These are phyloP conservation scores for Hephaestus fuliginosus DNA, from an alignment of 2,797 vertebrate species.

Conservation along the genomic window DNA sequence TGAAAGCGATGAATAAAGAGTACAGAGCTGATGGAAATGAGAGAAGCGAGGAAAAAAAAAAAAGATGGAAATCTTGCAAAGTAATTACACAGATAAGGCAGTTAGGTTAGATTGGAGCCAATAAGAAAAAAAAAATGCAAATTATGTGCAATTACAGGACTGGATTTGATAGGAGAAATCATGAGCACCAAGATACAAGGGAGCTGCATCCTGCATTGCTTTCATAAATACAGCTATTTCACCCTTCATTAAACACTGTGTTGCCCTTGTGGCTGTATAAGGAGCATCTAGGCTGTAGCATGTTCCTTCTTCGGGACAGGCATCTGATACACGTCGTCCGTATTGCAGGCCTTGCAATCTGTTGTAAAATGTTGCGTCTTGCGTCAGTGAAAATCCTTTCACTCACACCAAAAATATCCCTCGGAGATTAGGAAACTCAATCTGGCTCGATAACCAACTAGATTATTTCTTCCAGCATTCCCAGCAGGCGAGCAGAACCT, in stretches of 20 bases:
- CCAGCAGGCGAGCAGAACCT: conserved; percentile 62
- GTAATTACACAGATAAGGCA: conserved; percentile 68
- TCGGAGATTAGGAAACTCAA: conserved; percentile 75
- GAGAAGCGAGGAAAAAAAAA: conserved; percentile 28
- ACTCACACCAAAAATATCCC: conserved; percentile 68
- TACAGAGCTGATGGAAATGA: conserved; percentile 46
- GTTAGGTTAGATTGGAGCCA: conserved; percentile 48
- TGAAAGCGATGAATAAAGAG: conserved; percentile 46
- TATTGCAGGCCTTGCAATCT: conserved; percentile 54
- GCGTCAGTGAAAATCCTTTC: conserved; percentile 70
- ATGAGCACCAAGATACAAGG: conserved; percentile 50
- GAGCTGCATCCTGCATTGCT: conserved; percentile 58
- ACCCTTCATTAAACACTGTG: conserved; percentile 75
- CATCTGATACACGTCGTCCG: conserved; percentile 41
- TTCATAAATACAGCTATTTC: conserved; percentile 78
- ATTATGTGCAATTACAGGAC: conserved; percentile 64
- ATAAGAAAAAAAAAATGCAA: conserved; percentile 50
- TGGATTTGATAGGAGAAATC: conserved; percentile 64
- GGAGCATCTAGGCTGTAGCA: conserved; percentile 32
- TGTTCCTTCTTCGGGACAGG: conserved; percentile 42
- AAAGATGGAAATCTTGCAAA: conserved; percentile 58
- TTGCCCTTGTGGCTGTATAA: conserved; percentile 56
- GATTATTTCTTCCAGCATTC: conserved; percentile 74
- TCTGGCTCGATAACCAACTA: conserved; percentile 72
- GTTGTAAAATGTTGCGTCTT: conserved; percentile 65